These are phyloP conservation scores for Acleris holmiana DNA, from an alignment of 2,888 invertebrate species.

Conservation along the genomic window DNA sequence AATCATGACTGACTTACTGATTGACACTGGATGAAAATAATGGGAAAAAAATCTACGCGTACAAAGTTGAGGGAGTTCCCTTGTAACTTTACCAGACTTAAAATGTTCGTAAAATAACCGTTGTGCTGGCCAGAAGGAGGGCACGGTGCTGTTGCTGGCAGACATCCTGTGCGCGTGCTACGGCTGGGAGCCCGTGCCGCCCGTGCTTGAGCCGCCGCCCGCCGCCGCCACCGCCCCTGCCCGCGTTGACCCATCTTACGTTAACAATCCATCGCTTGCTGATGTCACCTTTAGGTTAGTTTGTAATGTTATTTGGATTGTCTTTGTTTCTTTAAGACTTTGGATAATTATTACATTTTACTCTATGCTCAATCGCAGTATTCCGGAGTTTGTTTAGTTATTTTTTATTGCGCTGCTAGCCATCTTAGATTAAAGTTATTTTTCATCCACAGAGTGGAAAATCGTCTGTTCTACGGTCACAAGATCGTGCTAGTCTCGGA, in stretches of 20 bases:
- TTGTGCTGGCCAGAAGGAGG: slow-evolving; percentile 89
- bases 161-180: slow-evolving; percentile 96
- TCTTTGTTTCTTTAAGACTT: too few species aligned
- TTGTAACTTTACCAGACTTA: background rate
- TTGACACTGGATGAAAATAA: too few species aligned
- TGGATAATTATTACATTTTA: too few species aligned
- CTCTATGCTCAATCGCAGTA: too few species aligned
- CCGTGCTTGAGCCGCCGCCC: slow-evolving; percentile 77
- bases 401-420: background rate
- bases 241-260: slow-evolving; percentile 95
- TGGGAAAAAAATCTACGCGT: too few species aligned
- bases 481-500: slow-evolving; percentile 97
- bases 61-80: too few species aligned
- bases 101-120: slow-evolving; percentile 3
- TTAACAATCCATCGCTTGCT: slow-evolving; percentile 96
- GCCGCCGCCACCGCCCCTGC: slow-evolving; percentile 86
- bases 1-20: too few species aligned
- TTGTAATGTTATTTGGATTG: too few species aligned
- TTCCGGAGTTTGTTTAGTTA: too few species aligned
- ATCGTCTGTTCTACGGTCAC: slow-evolving; percentile 95
- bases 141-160: slow-evolving; percentile 92
- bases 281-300: slow-evolving; percentile 93
- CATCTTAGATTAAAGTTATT: background rate
- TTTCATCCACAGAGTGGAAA: slow-evolving; percentile 88
- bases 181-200: slow-evolving; percentile 93